A percentile compares a stretch with the other conserved stretches of the same genome.
phyloP scores from a whole-genome alignment of 92 coral and sea anemone species.

The Pocillopora meandrina region DNA sequence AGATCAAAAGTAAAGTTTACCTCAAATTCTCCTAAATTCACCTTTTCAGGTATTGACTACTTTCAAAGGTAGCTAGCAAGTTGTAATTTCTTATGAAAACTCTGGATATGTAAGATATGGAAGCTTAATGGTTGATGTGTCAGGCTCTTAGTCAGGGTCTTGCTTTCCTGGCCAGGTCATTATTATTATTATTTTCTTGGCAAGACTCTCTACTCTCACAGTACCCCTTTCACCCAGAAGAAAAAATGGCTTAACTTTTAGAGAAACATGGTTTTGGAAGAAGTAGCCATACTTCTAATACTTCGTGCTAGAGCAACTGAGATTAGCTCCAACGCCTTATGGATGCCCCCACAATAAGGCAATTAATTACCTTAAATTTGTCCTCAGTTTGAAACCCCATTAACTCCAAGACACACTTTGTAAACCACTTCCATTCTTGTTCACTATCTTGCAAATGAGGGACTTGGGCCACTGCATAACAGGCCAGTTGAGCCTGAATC shows the following conservation, averaged over 20 bases:
- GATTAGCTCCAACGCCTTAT: no score
- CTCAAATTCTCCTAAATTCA: no score
- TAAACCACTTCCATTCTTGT: slow-evolving; percentile 61
- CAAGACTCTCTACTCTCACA: background rate
- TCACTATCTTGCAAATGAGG: slow-evolving; percentile 30
- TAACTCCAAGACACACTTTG: slow-evolving; percentile 37
- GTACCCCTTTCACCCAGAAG: background rate
- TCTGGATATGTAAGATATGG: no score
- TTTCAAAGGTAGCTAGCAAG: no score
- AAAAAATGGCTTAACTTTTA: no score
- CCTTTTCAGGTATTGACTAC: no score
- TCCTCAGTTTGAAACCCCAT: slow-evolving; percentile 46
- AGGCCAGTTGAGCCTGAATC: slow-evolving; percentile 43
- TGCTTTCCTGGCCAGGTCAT: background rate
- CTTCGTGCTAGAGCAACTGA: no score
- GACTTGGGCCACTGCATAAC: slow-evolving; percentile 49
- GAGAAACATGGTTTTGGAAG: no score
- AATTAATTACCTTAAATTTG: background rate
- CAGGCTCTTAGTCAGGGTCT: background rate
- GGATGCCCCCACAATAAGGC: background rate
- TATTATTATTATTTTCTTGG: background rate
- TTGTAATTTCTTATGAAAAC: no score
- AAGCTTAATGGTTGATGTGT: background rate
- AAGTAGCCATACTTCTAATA: no score
- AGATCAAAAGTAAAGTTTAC: no score